These are phyloP conservation scores for Brachymystax lenok DNA, from an alignment of 2,797 vertebrate species.

Conservation along the genomic window DNA sequence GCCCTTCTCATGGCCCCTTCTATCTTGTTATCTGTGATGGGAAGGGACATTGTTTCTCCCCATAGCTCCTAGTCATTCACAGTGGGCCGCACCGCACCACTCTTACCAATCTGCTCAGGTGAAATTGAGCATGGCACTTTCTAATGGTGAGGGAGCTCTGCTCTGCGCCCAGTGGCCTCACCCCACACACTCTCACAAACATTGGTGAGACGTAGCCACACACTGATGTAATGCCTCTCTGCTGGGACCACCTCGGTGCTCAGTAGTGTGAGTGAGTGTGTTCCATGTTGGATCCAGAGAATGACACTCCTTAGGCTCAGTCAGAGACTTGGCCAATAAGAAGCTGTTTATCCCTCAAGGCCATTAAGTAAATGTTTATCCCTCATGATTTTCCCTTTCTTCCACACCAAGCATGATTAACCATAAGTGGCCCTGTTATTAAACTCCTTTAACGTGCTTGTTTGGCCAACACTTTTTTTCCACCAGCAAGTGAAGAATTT, in stretches of 20 bases:
- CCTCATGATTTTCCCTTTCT: conserved; percentile 39
- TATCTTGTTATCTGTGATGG: conserved; percentile 46
- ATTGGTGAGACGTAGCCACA: conserved; percentile 14
- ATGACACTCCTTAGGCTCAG: conserved; percentile 24
- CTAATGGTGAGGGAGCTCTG: conserved; percentile 17
- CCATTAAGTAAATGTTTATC: conserved; percentile 35
- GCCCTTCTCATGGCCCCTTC: conserved; percentile 44
- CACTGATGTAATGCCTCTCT: conserved; percentile 35
- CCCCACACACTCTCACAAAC: conserved; percentile 12
- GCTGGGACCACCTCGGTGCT: conserved; percentile 43
- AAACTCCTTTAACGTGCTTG: conserved; percentile 38
- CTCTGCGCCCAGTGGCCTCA: conserved; percentile 8
- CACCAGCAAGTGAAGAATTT: conserved; percentile 19
- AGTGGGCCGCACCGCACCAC: conserved; percentile 34
- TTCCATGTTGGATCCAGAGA: not conserved
- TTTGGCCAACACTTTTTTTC: conserved; percentile 33
- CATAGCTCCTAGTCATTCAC: conserved; percentile 38
- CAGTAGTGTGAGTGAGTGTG: conserved; percentile 23
- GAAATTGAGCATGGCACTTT: conserved; percentile 44
- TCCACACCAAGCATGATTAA: conserved; percentile 48
- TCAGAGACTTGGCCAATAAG: conserved; percentile 21
- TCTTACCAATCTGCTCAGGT: conserved; percentile 37
- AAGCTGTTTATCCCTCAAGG: conserved; percentile 32
- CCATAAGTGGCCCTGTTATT: conserved; percentile 47
- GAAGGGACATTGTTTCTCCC: conserved; percentile 45